Conservation (phyloP, 2,888 invertebrate species). For the Chrysolina haemoptera region DNA sequence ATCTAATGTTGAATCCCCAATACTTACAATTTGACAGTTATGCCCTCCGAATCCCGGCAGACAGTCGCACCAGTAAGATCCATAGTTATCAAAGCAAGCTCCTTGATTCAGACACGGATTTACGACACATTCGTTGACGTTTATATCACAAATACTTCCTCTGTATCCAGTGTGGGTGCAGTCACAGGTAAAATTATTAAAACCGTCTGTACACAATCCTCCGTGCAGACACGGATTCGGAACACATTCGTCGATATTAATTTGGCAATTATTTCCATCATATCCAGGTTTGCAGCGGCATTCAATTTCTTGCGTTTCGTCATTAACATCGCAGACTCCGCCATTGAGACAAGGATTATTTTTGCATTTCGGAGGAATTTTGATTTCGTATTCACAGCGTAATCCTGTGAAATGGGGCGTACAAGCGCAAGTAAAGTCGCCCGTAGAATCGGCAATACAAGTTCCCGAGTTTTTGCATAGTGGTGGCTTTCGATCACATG, state of each 20-base stretch:
- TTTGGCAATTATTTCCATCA: slow-evolving; percentile 80
- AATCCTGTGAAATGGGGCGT: slow-evolving; percentile 77
- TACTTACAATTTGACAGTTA: slow-evolving; percentile 80
- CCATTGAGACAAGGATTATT: slow-evolving; percentile 84
- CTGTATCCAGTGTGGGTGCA: slow-evolving; percentile 84
- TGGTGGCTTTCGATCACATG: slow-evolving; percentile 74
- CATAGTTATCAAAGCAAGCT: slow-evolving; percentile 87
- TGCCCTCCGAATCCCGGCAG: slow-evolving; percentile 84
- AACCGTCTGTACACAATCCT: slow-evolving; percentile 77
- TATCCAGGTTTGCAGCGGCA: slow-evolving; percentile 71
- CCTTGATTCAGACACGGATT: slow-evolving; percentile 83
- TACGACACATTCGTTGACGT: slow-evolving; percentile 84
- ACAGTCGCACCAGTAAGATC: slow-evolving; percentile 85
- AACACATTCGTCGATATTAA: slow-evolving; percentile 83
- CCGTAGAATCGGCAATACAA: slow-evolving; percentile 79
- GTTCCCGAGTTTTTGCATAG: slow-evolving; percentile 84
- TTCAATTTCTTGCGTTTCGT: slow-evolving; percentile 65
- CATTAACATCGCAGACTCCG: slow-evolving; percentile 80
- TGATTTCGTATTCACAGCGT: slow-evolving; percentile 82
- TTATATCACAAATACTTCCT: slow-evolving; percentile 81
- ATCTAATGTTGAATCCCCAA: too few relatives aligned
- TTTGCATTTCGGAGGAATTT: slow-evolving; percentile 80
- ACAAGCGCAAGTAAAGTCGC: slow-evolving; percentile 83
- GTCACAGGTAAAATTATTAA: slow-evolving; percentile 84
- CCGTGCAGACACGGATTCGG: slow-evolving; percentile 81